A percentile compares a stretch with the other conserved stretches of the same genome.
Conservation (phyloP, 2,797 vertebrate genomes). For the Neosilurus hyrtlii region DNA sequence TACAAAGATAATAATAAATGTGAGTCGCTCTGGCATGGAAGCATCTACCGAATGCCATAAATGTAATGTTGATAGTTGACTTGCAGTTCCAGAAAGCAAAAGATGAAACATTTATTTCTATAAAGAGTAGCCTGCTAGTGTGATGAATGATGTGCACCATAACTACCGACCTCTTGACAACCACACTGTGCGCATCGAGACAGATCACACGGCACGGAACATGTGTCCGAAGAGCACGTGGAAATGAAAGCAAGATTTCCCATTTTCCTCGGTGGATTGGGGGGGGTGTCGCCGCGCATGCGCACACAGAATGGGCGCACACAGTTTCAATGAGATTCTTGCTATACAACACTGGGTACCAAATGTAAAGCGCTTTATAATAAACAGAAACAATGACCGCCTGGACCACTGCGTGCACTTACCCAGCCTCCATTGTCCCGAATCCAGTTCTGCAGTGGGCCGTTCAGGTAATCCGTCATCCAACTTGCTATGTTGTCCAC, state of each 20-base stretch:
- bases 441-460: slow-evolving; percentile 84
- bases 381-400: not conserved
- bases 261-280: not conserved
- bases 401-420: slow-evolving; percentile 56
- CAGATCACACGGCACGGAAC: not conserved
- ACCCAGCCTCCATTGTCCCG: slow-evolving; percentile 92
- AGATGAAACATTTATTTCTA: not conserved
- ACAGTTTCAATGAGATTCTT: not conserved
- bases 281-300: slow-evolving; percentile 3
- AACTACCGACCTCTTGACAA: not conserved
- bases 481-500: slow-evolving; percentile 82
- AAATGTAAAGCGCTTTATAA: not conserved
- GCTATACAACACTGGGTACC: not conserved
- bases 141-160: not conserved
- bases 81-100: not conserved
- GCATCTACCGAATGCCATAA: too few relatives aligned
- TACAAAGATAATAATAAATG: too few relatives aligned
- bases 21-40: too few relatives aligned
- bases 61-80: too few relatives aligned
- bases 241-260: slow-evolving; percentile 23
- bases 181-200: too few relatives aligned
- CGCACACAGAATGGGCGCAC: not conserved
- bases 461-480: slow-evolving; percentile 91
- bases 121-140: too few relatives aligned
- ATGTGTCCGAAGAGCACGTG: slow-evolving; percentile 17